Percentiles rank a stretch among this genome's conserved stretches.
Conservation (phyloP, 1,140 invertebrate species). For the Neodiprion virginianus region DNA sequence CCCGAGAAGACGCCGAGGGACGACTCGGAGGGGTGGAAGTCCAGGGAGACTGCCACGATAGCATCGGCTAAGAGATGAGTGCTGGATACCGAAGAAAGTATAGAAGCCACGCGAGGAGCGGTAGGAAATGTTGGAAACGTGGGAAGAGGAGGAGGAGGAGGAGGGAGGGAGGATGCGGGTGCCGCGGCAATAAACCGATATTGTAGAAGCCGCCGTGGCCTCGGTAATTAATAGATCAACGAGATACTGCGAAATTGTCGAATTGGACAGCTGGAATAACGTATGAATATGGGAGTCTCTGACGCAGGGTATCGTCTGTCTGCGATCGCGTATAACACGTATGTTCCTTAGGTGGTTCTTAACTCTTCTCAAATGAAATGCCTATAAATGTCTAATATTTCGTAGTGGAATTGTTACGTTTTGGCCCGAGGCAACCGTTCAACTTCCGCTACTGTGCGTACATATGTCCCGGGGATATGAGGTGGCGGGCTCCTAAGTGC, state of each 20-base stretch:
- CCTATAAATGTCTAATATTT: background rate
- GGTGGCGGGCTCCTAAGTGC: background rate
- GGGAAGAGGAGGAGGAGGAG: background rate
- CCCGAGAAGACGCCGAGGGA: background rate
- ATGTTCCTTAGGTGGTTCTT: slow-evolving; percentile 3
- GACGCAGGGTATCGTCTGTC: too few relatives aligned
- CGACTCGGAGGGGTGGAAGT: background rate
- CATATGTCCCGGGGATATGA: too few relatives aligned
- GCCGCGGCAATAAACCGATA: background rate
- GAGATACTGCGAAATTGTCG: background rate
- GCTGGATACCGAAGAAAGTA: slow-evolving; percentile 17
- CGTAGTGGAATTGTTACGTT: background rate
- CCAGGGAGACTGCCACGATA: slow-evolving; percentile 9
- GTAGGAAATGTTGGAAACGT: slow-evolving; percentile 17
- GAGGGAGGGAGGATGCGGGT: background rate
- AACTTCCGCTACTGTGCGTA: background rate
- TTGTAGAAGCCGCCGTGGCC: background rate
- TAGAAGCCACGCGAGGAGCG: slow-evolving; percentile 1
- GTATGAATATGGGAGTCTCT: too few relatives aligned
- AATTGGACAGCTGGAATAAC: too few relatives aligned
- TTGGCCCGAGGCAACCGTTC: background rate
- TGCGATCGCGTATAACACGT: background rate
- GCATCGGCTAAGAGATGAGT: background rate
- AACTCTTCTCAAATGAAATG: background rate
- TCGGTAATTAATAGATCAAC: slow-evolving; percentile 2